Base-by-base conservation (phyloP, 2,888 invertebrate species). In the Clivina fossor region DNA sequence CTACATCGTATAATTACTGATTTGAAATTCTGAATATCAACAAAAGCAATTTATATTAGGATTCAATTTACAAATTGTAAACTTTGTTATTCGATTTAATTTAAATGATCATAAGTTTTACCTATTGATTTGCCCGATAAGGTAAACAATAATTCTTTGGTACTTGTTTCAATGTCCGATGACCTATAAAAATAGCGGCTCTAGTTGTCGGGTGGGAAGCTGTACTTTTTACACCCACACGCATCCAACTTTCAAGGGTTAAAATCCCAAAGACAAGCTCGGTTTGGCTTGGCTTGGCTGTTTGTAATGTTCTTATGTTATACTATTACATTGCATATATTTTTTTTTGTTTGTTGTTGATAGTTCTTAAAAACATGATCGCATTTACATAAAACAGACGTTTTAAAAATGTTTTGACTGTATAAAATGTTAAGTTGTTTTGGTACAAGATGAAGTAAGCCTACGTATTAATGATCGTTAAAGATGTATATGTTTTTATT, bases 281-380 rank as follows among this genome's bases (percentile, higher is more conserved):
- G 8, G 11, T 24, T 24, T 20, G 22, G 15, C 40, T 19, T n/a
- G 37, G 13, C 19, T 18, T 11, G 30, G 32, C 44, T 5, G 30
- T 19, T 19, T 28, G 16, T 49, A 22, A 28, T 49, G 49, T 51
- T 51, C 15, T 38, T 41, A 38, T 51, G 43, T 51, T 53, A 26
- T 37, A 53, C 44, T 53, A 53, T 53, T 53, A 53, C 53, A 53
- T 41, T 44, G 53, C 53, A 53, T 53, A 44, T 53, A 53, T 53
- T 43, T n/a, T n/a, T n/a, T n/a, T n/a, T n/a, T n/a, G n/a, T n/a
- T n/a, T n/a, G n/a, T n/a, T n/a, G n/a, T n/a, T 18, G 53, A 44
- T 44, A 53, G 37, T 53, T 53, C 37, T 40, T n/a, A n/a, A 22
- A 53, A 53, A 43, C 43, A 53, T 33, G 35, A 2, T 24, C 33